Evolutionary conservation across 2,888 invertebrate species (phyloP).

Genomic region (Drymonia ruficornis): DNA sequence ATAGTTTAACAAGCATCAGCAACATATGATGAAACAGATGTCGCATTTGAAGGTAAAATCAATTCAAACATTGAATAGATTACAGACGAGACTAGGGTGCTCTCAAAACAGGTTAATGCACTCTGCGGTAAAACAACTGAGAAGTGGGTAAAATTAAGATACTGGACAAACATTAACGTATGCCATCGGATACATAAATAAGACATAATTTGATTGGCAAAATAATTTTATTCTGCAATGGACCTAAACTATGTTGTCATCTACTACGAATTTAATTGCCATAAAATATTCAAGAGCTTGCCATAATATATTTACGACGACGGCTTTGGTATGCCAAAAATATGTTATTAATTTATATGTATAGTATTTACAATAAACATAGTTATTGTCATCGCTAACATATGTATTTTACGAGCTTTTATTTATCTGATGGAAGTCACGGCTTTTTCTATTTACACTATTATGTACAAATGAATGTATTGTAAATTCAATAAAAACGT

Average conservation of each 20-base stretch:
- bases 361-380: background rate
- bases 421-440: conserved; percentile 4
- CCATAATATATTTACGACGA: background rate
- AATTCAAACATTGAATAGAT: conserved; percentile 57
- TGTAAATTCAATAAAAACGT: no score
- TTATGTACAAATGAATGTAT: background rate
- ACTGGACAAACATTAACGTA: background rate
- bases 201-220: background rate
- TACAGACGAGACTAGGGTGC: conserved; percentile 37
- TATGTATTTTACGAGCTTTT: no score
- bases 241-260: no score
- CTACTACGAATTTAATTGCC: no score
- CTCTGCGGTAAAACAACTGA: conserved; percentile 15
- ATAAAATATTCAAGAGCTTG: no score
- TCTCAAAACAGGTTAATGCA: conserved; percentile 27
- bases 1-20: conserved; percentile 66
- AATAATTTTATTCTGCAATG: no score
- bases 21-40: conserved; percentile 69
- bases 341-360: no score
- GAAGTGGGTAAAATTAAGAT: conserved; percentile 8
- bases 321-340: no score
- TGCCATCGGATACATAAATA: background rate
- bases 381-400: background rate
- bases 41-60: conserved; percentile 71
- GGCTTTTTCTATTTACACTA: background rate